Evolutionary conservation across 1,140 invertebrate genomes (phyloP), one percentile per base, ranked within the genome.

Genomic region (Pachypeltis micranthus): DNA sequence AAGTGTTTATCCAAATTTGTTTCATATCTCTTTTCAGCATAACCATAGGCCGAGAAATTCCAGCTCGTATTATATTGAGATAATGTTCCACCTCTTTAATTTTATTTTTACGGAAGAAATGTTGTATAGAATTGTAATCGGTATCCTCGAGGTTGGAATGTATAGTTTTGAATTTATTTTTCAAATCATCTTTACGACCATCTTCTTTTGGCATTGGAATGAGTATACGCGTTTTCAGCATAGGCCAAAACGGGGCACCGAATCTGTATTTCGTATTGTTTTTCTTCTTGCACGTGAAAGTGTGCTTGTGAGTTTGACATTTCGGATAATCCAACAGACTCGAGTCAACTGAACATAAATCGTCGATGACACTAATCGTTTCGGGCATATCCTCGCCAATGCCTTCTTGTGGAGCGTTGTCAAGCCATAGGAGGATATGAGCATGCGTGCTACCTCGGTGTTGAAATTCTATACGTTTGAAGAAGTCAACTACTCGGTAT

Each of bases 221-320:
- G 63, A 73, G 59, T 62, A 72, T 68, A 65, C 70, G 67, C 44
- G 70, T 72, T 26, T 31, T 47, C 12, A 44, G 19, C 59, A 61
- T 71, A 12, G 68, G 67, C 64, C 47, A 65, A 51, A 51, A 68
- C 12, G 67, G 67, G 19, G 58, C 39, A 24, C 69, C 70, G 19
- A 74, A 74, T 71, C 69, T 70, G 51, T 72, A 75, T 66, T 34
- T 71, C 24, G 65, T 69, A 31, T 73, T 64, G 29, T 65, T 67
- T 71, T 65, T 67, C 65, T 74, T 70, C 10, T 59, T 70, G 66
- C 74, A 74, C 4, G 69, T 72, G 58, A 70, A 70, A 64, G 72
- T 74, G 59, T 74, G 72, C 59, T 70, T 71, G 69, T 74, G 73
- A 23, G 68, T 71, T 60, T 74, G 72, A 24, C 47, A 51, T 21